Conservation (phyloP, 2,888 invertebrate genomes). For the Dryobotodes eremita region DNA sequence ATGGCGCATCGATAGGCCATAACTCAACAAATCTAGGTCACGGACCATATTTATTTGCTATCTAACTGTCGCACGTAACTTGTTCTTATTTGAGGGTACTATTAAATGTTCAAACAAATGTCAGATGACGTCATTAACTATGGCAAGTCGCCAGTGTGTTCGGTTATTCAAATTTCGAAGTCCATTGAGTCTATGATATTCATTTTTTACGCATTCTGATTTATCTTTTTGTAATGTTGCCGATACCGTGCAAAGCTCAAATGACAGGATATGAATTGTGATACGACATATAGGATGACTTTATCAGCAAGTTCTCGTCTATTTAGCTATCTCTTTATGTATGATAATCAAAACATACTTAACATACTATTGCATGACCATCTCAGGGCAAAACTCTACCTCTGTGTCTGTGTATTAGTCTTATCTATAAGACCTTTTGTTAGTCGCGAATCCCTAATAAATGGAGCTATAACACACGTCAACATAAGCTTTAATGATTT, state of each 20-base stretch:
- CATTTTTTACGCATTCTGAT: neutral
- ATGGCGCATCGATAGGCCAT: constrained; percentile 15
- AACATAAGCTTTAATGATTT: constrained; percentile 17
- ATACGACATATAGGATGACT: neutral
- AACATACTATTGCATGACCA: neutral
- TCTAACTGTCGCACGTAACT: constrained; percentile 43
- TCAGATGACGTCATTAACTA: constrained; percentile 33
- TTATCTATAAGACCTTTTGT: neutral
- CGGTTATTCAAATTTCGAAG: constrained; percentile 32
- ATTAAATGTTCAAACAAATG: constrained; percentile 55
- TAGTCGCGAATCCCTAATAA: constrained; percentile 1
- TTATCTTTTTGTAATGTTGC: constrained; percentile 2
- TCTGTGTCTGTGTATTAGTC: neutral
- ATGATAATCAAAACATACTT: neutral
- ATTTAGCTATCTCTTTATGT: neutral
- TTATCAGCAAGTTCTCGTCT: neutral
- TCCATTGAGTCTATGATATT: constrained; percentile 14
- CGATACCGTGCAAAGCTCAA: neutral
- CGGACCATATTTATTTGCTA: constrained; percentile 38
- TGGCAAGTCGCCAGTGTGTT: constrained; percentile 51
- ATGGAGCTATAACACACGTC: neutral
- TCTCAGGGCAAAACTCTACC: neutral
- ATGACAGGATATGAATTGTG: no score
- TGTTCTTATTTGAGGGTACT: constrained; percentile 25
- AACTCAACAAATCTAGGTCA: constrained; percentile 36